Conservation (phyloP, 2,797 vertebrate species). For the Poeciliopsis presidionis region DNA sequence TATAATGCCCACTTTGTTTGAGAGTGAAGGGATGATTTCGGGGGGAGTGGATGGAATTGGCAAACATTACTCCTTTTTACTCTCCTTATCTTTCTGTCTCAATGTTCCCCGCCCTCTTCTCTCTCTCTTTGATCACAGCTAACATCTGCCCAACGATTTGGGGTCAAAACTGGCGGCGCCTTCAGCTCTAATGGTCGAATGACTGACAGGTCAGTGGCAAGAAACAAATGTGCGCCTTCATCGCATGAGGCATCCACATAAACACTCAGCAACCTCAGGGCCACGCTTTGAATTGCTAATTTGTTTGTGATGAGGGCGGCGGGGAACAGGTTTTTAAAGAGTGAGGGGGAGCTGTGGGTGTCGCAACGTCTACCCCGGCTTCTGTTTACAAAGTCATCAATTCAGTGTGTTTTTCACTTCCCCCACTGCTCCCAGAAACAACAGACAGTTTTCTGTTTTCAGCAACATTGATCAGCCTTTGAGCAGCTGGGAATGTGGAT, state of each 20-base stretch:
- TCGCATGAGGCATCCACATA: conserved; percentile 75
- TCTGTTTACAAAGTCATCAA: conserved; percentile 73
- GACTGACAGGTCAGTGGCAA: conserved; percentile 80
- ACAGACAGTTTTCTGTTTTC: conserved; percentile 73
- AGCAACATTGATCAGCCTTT: conserved; percentile 76
- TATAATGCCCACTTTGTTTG: conserved; percentile 51
- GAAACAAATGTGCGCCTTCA: conserved; percentile 84
- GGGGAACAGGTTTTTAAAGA: conserved; percentile 42
- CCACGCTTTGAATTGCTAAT: conserved; percentile 80
- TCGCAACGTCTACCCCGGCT: conserved; percentile 52
- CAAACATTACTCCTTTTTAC: conserved; percentile 37
- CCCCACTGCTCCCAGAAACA: conserved; percentile 46
- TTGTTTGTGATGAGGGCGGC: conserved; percentile 61
- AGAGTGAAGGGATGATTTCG: conserved; percentile 29
- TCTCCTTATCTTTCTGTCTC: conserved; percentile 12
- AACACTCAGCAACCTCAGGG: conserved; percentile 69
- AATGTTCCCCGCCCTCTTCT: conserved; percentile 9
- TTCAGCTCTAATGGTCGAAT: conserved; percentile 60
- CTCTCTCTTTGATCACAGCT: conserved; percentile 35
- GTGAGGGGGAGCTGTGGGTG: conserved; percentile 31
- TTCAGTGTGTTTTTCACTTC: conserved; percentile 67
- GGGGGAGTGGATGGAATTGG: conserved; percentile 25
- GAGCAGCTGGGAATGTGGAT: conserved; percentile 60
- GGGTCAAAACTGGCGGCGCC: conserved; percentile 59
- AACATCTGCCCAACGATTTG: conserved; percentile 51